These are phyloP conservation scores for Whitmania pigra DNA, from an alignment of 1,140 invertebrate genomes.

Conservation along the genomic window DNA sequence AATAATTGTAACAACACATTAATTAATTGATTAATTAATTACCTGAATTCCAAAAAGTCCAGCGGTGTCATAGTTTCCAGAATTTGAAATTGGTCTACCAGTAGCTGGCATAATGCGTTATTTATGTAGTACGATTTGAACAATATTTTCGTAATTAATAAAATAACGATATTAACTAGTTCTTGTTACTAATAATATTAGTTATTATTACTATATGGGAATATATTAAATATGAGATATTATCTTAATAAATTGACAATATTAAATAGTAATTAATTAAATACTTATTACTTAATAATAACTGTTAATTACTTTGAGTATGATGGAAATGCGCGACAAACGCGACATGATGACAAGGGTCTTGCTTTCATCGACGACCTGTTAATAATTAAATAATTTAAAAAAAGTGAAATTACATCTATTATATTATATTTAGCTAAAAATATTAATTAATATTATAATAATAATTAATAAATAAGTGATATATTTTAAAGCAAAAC, in stretches of 20 bases:
- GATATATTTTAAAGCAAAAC: neutral
- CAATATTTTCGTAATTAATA: neutral
- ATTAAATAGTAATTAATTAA: neutral
- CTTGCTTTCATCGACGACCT: conserved; percentile 71
- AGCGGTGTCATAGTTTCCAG: conserved; percentile 94
- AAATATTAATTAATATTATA: neutral
- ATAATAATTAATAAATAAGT: neutral
- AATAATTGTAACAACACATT: too few species aligned
- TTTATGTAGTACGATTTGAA: too few species aligned
- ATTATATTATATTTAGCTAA: too few species aligned
- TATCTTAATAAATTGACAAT: too few species aligned
- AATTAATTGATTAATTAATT: too few species aligned
- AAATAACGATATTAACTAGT: too few species aligned
- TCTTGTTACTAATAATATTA: too few species aligned
- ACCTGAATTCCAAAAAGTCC: conserved; percentile 89
- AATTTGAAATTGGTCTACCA: conserved; percentile 92
- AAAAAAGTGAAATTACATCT: neutral
- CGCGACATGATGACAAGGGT: conserved; percentile 83
- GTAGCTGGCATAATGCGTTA: conserved; percentile 49
- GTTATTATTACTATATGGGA: too few species aligned
- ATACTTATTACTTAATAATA: neutral
- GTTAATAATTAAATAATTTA: conserved; percentile 20
- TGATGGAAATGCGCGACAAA: conserved; percentile 77
- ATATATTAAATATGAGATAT: too few species aligned
- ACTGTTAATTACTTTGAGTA: conserved; percentile 81